These are phyloP conservation scores for Tiliacea aurago DNA, from an alignment of 2,888 invertebrate genomes.

Conservation along the genomic window DNA sequence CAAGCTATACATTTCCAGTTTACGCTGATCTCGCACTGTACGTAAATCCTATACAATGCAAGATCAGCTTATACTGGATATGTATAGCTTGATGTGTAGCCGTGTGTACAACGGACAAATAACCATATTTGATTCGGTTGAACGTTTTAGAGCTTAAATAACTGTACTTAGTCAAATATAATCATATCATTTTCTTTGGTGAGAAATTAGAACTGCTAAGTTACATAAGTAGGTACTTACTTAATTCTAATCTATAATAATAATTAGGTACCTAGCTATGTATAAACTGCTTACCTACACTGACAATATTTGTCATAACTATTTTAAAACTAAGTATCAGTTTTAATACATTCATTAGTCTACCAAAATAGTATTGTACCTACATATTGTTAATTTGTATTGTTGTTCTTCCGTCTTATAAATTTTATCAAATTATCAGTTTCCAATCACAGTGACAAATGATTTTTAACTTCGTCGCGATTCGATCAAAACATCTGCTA, in stretches of 20 bases:
- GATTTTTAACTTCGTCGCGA: slow-evolving; percentile 31
- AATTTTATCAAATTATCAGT: slow-evolving; percentile 29
- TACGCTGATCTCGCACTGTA: too few species aligned
- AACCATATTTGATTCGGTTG: neutral
- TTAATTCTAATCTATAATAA: neutral
- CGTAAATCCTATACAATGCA: too few species aligned
- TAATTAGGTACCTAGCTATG: neutral
- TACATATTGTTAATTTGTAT: slow-evolving; percentile 33
- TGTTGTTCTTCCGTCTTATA: slow-evolving; percentile 51
- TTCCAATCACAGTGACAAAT: slow-evolving; percentile 45
- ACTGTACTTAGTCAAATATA: neutral
- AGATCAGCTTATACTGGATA: too few species aligned
- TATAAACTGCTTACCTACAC: neutral
- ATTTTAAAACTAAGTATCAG: slow-evolving; percentile 20
- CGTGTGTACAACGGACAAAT: too few species aligned
- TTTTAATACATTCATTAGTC: slow-evolving; percentile 14
- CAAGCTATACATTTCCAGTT: too few species aligned
- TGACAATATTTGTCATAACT: slow-evolving; percentile 18
- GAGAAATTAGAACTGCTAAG: too few species aligned
- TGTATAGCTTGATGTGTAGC: too few species aligned
- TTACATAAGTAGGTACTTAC: neutral
- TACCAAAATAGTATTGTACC: slow-evolving; percentile 7
- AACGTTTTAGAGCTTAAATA: neutral
- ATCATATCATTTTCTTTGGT: neutral
- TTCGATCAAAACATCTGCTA: slow-evolving; percentile 39